Evolutionary conservation across 1,140 invertebrate species (phyloP), one percentile per base, ranked within the genome.

Genomic region (Sarcophaga peregrina): DNA sequence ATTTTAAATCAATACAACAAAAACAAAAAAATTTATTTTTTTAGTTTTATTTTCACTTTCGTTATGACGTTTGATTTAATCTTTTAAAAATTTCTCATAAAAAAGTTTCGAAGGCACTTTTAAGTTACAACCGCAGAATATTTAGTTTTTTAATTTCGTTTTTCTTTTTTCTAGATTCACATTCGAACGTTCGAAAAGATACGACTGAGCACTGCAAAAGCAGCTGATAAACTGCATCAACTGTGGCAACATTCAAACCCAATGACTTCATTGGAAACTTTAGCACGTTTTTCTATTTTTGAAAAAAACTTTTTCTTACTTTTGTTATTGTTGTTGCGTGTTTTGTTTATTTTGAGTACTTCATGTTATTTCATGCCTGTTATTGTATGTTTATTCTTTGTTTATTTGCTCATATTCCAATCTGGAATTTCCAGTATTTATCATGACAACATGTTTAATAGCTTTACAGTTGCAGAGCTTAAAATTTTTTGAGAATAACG

Each of bases 191-290:
- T 52, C 47, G 75, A 78, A 50, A 78, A 50, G 47, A 78, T 50
- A 78, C 75, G 75, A 78, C 75, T 78, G 47, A 52, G 75, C 75
- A 78, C 75, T 78, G 75, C 75, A 78, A 78, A 50, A 15, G 75
- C 47, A 78, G 75, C 75, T 78, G 75, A 78, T 78, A 50, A 78
- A 78, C 75, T 78, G 75, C 75, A 78, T 78, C 75, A 78, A 78
- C 47, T 78, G 75, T 78, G 75, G 75, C 75, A 78, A 78, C 75
- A 78, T 78, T 78, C 47, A 78, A 50, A 78, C 47, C 75, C 75
- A 78, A 78, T 78, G 75, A 78, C 75, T 78, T 25, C 75, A 78
- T 78, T 78, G 75, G 75, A 78, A 78, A 48, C 48, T 52, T 78
- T 50, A 17, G 75, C 75, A 78, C 75, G 75, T 50, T 78, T 78